Base-by-base conservation (phyloP, 2,797 vertebrate species). In the Chelonia mydas region DNA sequence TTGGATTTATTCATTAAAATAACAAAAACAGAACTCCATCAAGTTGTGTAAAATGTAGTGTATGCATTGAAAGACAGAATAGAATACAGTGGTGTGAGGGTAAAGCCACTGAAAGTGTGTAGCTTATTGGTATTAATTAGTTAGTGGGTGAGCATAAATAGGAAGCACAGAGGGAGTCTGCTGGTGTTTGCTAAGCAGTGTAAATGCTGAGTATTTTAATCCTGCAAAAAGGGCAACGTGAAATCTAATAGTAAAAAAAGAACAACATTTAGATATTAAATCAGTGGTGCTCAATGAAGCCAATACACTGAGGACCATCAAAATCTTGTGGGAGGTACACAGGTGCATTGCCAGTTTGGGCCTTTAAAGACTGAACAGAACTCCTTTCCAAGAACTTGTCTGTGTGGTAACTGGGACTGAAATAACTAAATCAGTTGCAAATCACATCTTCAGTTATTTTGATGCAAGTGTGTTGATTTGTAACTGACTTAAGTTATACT, bases 221-320 rank as follows among this genome's bases (percentile, higher is more conserved):
- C 80, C 89, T 41, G 49, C 74, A 92, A 83, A 93, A 96, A 49
- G 90, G 41, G 54, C 28, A 57, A 87, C 77, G 84, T 79, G 25
- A 93, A 94, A 96, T 92, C 88, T 91, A 89, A 4, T 79, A 53
- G 92, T 72, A 88, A 81, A 82, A 87, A 55, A 85, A 7, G 80
- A 53, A 91, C 57, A 87, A 37, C 76, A 92, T 88, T 89, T 88
- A 81, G 31, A 33, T 10, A 77, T 77, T 61, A 92, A 54, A 19
- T 84, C 21, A 79, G n/a, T 16, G 49, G 16, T 89, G 65, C 16
- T 91, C 61, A 87, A 92, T 78, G 78, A 96, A 95, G 65, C 87
- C 87, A 89, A 27, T 45, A 76, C 2, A 17, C 10, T 31, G 23
- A 77, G 25, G 47, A 49, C 7, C 45, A 49, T 49, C 27, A 49